A percentile compares a stretch with the other conserved stretches of the same genome.
Conservation (phyloP, 2,797 vertebrate genomes). For the Nothura maculosa region DNA sequence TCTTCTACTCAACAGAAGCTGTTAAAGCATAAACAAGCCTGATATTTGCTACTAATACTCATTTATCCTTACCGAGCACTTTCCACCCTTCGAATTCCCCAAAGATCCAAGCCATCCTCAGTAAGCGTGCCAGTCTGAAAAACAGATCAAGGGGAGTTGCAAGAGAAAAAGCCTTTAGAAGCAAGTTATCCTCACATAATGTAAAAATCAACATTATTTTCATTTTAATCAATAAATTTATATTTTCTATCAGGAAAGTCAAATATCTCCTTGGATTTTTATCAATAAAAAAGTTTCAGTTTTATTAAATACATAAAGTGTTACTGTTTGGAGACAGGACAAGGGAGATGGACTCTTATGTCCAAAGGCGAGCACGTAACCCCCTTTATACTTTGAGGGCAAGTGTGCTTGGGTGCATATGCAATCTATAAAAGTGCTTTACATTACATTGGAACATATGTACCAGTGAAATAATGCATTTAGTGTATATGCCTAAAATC, state of each 20-base stretch:
- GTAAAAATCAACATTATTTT: background rate
- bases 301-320: background rate
- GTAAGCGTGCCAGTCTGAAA: slow-evolving; percentile 96
- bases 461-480: background rate
- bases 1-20: background rate
- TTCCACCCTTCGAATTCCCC: slow-evolving; percentile 94
- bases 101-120: slow-evolving; percentile 96
- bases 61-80: slow-evolving; percentile 84
- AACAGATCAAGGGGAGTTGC: background rate
- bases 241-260: background rate
- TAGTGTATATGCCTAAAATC: background rate
- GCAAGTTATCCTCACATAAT: background rate
- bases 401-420: too few relatives aligned
- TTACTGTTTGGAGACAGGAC: background rate
- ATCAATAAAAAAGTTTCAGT: background rate
- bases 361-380: background rate
- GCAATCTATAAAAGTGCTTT: too few relatives aligned
- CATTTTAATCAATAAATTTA: background rate
- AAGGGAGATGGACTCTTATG: background rate
- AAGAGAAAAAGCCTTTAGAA: background rate
- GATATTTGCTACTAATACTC: background rate
- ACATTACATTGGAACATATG: background rate
- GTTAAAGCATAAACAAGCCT: background rate
- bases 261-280: background rate
- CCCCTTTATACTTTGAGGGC: background rate